Evolutionary conservation across 2,797 vertebrate species (phyloP).

Genomic region (Galaxias olidus): DNA sequence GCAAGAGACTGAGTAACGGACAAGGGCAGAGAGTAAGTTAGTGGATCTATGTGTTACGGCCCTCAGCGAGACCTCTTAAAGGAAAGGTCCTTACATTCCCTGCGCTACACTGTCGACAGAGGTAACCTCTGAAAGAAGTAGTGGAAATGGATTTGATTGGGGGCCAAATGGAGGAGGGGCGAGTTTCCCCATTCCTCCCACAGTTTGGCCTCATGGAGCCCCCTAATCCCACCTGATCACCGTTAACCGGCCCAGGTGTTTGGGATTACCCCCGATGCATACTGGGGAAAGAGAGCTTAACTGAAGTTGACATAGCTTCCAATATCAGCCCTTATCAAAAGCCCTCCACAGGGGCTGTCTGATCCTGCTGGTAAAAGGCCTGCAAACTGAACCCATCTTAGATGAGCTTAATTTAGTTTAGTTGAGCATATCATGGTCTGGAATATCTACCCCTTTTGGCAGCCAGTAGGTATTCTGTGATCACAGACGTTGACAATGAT

Average conservation of each 20-base stretch:
- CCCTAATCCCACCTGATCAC: conserved; percentile 66
- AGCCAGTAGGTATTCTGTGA: conserved; percentile 28
- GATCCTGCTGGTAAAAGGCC: conserved; percentile 66
- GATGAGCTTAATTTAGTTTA: background rate
- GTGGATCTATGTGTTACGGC: no score
- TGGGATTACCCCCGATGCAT: conserved; percentile 68
- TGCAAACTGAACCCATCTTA: conserved; percentile 55
- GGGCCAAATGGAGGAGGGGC: background rate
- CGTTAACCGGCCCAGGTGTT: conserved; percentile 76
- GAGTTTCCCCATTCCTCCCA: background rate
- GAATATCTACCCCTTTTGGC: no score
- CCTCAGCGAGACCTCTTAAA: no score
- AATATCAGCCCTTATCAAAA: conserved; percentile 72
- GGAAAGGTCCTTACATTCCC: no score
- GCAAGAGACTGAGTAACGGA: no score
- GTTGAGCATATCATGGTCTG: conserved; percentile 39
- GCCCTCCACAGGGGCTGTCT: conserved; percentile 56
- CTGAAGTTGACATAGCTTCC: conserved; percentile 72
- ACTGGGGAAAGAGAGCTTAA: conserved; percentile 65
- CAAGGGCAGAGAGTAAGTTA: no score
- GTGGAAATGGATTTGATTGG: background rate
- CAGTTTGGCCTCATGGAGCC: conserved; percentile 50
- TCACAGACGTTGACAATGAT: conserved; percentile 32
- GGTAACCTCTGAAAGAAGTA: no score
- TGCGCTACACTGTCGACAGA: no score